Evolutionary conservation across 1,140 invertebrate genomes (phyloP).

Genomic region (Eumaeus atala): DNA sequence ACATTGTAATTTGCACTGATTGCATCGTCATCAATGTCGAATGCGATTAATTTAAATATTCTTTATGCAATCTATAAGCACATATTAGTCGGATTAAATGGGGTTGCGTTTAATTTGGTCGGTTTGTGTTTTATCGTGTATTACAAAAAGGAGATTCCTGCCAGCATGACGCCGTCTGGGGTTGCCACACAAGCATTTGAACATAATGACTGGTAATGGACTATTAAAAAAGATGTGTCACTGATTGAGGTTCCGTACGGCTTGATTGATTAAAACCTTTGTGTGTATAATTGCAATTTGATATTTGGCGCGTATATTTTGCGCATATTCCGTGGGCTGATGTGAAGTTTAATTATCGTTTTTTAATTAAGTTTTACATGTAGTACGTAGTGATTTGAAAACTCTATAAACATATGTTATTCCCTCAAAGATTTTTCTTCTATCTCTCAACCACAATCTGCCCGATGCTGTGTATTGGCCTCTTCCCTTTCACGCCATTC

Average conservation of each 20-base stretch:
- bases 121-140: slow-evolving; percentile 1
- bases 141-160: not conserved
- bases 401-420: too few species aligned
- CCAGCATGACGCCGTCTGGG: slow-evolving; percentile 13
- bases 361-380: too few species aligned
- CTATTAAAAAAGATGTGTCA: not conserved
- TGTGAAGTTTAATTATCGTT: too few species aligned
- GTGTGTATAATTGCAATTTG: too few species aligned
- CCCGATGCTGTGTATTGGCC: too few species aligned
- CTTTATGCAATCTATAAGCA: not conserved
- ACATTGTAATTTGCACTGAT: slow-evolving; percentile 1
- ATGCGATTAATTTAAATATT: slow-evolving; percentile 5
- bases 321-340: too few species aligned
- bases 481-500: too few species aligned
- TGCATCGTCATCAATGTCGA: not conserved
- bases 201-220: slow-evolving; percentile 16
- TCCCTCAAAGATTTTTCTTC: too few species aligned
- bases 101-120: not conserved
- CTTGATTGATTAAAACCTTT: not conserved
- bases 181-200: slow-evolving; percentile 12
- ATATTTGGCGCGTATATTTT: too few species aligned
- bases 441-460: too few species aligned
- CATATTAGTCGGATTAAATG: not conserved
- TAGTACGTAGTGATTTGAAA: too few species aligned
- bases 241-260: slow-evolving; percentile 1